These are phyloP conservation scores for Folsomia manolachei DNA, from an alignment of 2,888 invertebrate genomes.

Conservation along the genomic window DNA sequence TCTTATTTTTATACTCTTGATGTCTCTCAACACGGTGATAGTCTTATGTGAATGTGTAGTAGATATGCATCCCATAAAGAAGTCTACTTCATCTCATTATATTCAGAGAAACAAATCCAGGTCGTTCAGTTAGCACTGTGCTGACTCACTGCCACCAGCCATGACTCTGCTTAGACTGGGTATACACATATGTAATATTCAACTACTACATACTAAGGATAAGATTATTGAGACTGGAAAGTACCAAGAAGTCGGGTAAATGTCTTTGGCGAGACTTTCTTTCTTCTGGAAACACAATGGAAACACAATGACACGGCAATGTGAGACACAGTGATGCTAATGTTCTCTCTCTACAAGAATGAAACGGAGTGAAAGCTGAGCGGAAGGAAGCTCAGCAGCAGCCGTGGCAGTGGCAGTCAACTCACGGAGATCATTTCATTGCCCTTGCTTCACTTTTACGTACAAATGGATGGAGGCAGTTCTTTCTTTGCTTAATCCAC, in stretches of 20 bases:
- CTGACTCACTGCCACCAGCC: too few species aligned
- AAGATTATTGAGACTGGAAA: too few species aligned
- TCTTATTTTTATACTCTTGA: too few species aligned
- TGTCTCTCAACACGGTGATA: too few species aligned
- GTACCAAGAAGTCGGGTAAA: not conserved
- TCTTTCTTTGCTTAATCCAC: not conserved
- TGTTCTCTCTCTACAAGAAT: not conserved
- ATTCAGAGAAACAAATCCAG: not conserved
- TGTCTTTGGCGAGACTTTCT: not conserved
- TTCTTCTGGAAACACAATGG: too few species aligned
- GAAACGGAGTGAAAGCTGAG: not conserved
- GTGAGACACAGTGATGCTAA: not conserved
- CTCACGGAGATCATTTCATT: constrained; percentile 9
- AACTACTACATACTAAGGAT: too few species aligned
- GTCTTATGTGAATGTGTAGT: too few species aligned
- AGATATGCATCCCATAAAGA: not conserved
- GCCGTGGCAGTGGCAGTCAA: not conserved
- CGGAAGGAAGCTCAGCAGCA: not conserved
- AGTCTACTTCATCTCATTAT: not conserved
- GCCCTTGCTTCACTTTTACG: not conserved
- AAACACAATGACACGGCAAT: too few species aligned
- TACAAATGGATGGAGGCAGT: not conserved
- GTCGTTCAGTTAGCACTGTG: too few species aligned
- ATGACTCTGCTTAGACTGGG: too few species aligned
- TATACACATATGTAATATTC: too few species aligned